Evolutionary conservation across 2,888 invertebrate genomes (phyloP).

Genomic region (Sthenelais limicola): DNA sequence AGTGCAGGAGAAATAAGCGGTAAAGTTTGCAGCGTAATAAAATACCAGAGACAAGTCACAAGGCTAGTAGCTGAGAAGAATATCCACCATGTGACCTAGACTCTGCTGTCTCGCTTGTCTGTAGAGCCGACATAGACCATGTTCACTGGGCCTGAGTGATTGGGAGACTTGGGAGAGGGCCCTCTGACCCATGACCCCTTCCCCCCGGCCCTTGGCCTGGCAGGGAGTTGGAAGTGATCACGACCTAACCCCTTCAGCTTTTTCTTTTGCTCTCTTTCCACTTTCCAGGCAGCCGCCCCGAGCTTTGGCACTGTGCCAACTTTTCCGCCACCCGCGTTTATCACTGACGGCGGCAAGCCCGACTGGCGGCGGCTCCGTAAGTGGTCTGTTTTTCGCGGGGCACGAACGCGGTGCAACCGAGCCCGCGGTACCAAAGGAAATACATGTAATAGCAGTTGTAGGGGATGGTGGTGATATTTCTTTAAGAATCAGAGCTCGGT

Average conservation of each 20-base stretch:
- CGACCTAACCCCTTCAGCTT: neutral
- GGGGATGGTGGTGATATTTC: no score
- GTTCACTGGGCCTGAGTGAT: neutral
- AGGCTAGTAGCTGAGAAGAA: no score
- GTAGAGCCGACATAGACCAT: no score
- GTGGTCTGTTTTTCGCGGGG: neutral
- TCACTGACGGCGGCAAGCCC: slow-evolving; percentile 30
- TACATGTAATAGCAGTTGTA: no score
- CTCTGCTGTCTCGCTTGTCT: no score
- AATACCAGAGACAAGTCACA: no score
- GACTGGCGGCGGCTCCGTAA: slow-evolving; percentile 13
- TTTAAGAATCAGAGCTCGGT: no score
- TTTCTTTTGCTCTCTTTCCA: neutral
- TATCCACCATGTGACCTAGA: no score
- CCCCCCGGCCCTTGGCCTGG: neutral
- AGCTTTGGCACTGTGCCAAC: slow-evolving; percentile 37
- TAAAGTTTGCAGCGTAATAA: no score
- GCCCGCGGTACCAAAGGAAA: no score
- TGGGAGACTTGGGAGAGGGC: neutral
- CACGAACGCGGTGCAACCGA: neutral
- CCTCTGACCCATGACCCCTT: neutral
- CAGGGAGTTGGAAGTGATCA: neutral
- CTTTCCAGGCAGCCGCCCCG: slow-evolving; percentile 3
- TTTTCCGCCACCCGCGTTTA: slow-evolving; percentile 38
- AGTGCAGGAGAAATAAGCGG: no score